Base-by-base conservation (phyloP, 2,888 invertebrate genomes). In the Cryptosula pallasiana region DNA sequence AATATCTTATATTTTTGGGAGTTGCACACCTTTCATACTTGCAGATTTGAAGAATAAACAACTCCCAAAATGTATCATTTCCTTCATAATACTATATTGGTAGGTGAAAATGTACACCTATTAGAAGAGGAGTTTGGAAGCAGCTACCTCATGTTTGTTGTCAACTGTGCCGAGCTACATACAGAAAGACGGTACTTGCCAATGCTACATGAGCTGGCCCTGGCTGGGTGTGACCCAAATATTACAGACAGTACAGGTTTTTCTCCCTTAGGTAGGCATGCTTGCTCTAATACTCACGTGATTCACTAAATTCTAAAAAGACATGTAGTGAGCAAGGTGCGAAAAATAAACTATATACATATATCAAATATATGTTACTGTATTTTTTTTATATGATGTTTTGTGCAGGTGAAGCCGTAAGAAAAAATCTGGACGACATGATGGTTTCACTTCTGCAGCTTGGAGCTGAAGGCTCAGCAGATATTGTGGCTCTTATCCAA, bases 121-220 rank as follows among this genome's bases (percentile, higher is more conserved):
- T 73, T 73, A 32, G 81, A 81, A 72, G 73, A 72, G 1, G 76
- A 76, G 20, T 79, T 78, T 13, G 78, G 79, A 20, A 76, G 75
- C 69, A 78, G 78, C 1, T 79, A 79, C 58, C 72, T 81, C 3
- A 82, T 82, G 72, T 69, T 81, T 1, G 75, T 82, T 20, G 76
- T 78, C 35, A 74, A 69, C 23, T 76, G 74, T 63, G 82, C 81
- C 2, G 73, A 75, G 25, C 75, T 78, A 1, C 75, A 76, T 25
- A 77, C 75, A 0, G 80, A 83, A 75, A 73, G 73, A 3, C 76
- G 77, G 63, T 80, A 75, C 73, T 78, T 81, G 35, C 82, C 82
- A 0, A 78, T 82, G 75, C 73, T 82, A 23, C 81, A 83, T 73
- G 78, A 78, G 69, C 73, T 83, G 20, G 81, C 81, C 34, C 81